These are phyloP conservation scores for Drosophila antonietae DNA, from an alignment of 2,888 invertebrate species.

Conservation along the genomic window DNA sequence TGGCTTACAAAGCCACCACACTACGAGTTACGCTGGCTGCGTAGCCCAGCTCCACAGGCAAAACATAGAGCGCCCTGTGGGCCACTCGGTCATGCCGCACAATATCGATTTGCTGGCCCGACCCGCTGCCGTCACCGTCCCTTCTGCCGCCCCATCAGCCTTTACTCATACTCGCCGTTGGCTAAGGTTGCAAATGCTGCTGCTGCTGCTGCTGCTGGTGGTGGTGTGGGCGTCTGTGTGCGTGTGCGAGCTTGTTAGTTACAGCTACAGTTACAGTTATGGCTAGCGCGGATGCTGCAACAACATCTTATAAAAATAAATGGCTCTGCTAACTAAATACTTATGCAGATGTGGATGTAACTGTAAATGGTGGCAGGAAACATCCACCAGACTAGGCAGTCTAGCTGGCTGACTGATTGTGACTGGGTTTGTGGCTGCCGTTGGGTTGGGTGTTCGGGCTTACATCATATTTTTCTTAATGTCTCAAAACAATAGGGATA, in stretches of 20 bases:
- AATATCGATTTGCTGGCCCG: slow-evolving; percentile 70
- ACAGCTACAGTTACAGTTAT: slow-evolving; percentile 59
- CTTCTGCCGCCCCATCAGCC: slow-evolving; percentile 29
- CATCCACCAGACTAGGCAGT: not conserved
- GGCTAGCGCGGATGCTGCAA: slow-evolving; percentile 62
- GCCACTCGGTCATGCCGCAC: slow-evolving; percentile 79
- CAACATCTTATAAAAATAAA: slow-evolving; percentile 72
- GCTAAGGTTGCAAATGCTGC: slow-evolving; percentile 60
- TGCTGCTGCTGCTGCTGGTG: slow-evolving; percentile 6
- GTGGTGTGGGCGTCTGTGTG: slow-evolving; percentile 6
- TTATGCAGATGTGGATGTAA: slow-evolving; percentile 14
- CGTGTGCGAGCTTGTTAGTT: slow-evolving; percentile 53
- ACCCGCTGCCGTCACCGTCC: not conserved
- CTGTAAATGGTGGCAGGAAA: slow-evolving; percentile 10
- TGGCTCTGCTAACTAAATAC: slow-evolving; percentile 63
- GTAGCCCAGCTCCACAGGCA: slow-evolving; percentile 46
- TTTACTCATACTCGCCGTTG: slow-evolving; percentile 60
- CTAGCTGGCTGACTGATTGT: not conserved
- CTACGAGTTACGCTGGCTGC: slow-evolving; percentile 5
- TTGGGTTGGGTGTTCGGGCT: slow-evolving; percentile 54
- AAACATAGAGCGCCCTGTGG: slow-evolving; percentile 68
- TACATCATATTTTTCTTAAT: slow-evolving; percentile 75
- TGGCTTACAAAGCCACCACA: slow-evolving; percentile 56
- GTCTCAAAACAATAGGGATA: slow-evolving; percentile 65
- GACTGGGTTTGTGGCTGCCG: slow-evolving; percentile 19